phyloP scores from a whole-genome alignment of 2,888 invertebrate species.

The Masnerella sp. region DNA sequence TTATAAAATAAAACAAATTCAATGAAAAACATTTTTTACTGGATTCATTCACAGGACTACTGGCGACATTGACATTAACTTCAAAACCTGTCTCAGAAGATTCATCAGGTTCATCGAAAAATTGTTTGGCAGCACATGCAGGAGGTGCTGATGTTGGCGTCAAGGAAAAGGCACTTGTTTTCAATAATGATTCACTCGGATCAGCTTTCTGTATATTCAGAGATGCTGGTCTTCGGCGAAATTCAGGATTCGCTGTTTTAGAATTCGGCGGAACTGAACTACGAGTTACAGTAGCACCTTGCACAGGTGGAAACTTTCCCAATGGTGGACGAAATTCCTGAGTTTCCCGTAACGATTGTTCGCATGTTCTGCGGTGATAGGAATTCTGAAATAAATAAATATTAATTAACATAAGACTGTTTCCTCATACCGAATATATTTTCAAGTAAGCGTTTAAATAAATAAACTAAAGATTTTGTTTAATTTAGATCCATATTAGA shows the following conservation, averaged over 20 bases:
- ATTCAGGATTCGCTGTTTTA: conserved; percentile 20
- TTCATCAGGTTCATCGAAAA: conserved; percentile 66
- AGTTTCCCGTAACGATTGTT: conserved; percentile 72
- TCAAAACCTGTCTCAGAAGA: conserved; percentile 71
- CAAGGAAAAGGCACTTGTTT: conserved; percentile 29
- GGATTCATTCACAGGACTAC: conserved; percentile 69
- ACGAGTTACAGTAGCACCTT: conserved; percentile 61
- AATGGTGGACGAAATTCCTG: conserved; percentile 77
- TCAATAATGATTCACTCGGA: conserved; percentile 52
- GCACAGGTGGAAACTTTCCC: conserved; percentile 80
- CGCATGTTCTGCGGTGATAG: conserved; percentile 77
- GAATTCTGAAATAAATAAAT: conserved; percentile 72
- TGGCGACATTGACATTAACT: conserved; percentile 72
- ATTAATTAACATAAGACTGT: background rate
- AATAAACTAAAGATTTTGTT: background rate
- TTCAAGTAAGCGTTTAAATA: background rate
- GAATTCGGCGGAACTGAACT: conserved; percentile 62
- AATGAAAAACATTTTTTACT: no score
- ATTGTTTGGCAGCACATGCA: conserved; percentile 63
- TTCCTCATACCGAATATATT: background rate
- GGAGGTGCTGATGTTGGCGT: conserved; percentile 68
- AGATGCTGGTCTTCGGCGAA: conserved; percentile 69
- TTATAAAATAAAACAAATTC: no score
- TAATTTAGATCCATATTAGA: no score
- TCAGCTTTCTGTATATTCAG: conserved; percentile 69